A percentile compares a stretch with the other conserved stretches of the same genome.
Conservation (phyloP, 2,113 vertebrate genomes). For the Nothoprocta pentlandii region DNA sequence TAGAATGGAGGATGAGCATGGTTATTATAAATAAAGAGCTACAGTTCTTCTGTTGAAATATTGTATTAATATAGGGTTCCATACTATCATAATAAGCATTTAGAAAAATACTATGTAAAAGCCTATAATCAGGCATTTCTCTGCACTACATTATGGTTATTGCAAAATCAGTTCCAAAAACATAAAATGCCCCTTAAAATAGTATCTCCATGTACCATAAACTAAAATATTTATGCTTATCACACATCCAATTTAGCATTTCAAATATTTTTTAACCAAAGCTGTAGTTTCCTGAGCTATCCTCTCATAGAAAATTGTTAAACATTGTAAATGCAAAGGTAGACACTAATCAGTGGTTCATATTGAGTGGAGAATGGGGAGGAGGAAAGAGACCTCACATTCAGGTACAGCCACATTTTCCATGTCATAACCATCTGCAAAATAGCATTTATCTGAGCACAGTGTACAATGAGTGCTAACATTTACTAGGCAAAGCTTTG, state of each 20-base stretch:
- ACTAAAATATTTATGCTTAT: neutral
- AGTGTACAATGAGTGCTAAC: neutral
- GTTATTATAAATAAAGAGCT: neutral
- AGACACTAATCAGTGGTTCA: neutral
- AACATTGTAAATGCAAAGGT: neutral
- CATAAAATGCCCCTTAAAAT: neutral
- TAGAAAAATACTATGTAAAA: neutral
- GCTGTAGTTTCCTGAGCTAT: neutral
- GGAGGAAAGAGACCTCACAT: neutral
- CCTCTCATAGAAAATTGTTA: neutral
- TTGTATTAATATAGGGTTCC: neutral
- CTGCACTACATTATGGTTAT: neutral
- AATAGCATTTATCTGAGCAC: slow-evolving; percentile 8
- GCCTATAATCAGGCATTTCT: neutral
- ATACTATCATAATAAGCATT: neutral
- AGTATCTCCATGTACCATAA: neutral
- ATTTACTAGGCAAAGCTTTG: slow-evolving; percentile 20
- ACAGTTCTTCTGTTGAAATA: neutral
- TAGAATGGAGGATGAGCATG: neutral
- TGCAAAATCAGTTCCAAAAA: neutral
- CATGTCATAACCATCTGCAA: slow-evolving; percentile 9
- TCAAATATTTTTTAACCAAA: neutral
- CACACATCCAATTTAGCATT: neutral
- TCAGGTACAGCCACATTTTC: slow-evolving; percentile 8
- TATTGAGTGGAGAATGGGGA: neutral